A percentile compares a stretch with the other conserved stretches of the same genome.
Conservation (phyloP, 2,888 invertebrate species). For the Venustoraphidia nigricollis region DNA sequence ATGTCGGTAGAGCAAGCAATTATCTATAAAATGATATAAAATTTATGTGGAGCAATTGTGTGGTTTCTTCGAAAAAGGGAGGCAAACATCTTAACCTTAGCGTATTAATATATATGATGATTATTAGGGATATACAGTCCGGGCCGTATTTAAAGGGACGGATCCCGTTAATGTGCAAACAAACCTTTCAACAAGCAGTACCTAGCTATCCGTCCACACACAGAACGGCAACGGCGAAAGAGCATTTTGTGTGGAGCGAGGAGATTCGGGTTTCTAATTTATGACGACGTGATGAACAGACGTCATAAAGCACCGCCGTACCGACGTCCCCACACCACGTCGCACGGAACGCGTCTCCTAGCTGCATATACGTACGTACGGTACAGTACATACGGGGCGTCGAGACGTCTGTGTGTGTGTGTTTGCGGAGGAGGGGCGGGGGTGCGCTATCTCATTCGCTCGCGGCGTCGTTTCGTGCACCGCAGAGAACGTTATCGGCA, state of each 20-base stretch:
- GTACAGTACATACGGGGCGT: not conserved
- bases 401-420: not conserved
- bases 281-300: conserved; percentile 20
- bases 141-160: too few species aligned
- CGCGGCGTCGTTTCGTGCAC: not conserved
- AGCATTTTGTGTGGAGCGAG: not conserved
- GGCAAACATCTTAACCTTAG: too few species aligned
- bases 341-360: not conserved
- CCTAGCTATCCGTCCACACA: not conserved
- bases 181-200: too few species aligned
- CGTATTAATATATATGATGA: too few species aligned
- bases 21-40: too few species aligned
- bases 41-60: too few species aligned
- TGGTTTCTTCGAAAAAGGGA: too few species aligned
- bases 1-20: too few species aligned
- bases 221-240: not conserved
- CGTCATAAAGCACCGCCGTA: conserved; percentile 18
- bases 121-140: too few species aligned
- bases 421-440: not conserved
- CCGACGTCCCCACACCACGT: conserved; percentile 5
- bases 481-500: not conserved
- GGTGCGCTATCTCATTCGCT: not conserved
- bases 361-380: not conserved
- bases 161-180: too few species aligned
- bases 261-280: conserved; percentile 15